Evolutionary conservation across 2,888 invertebrate genomes (phyloP), one percentile per base, ranked within the genome.

Genomic region (Tethea ocularis): DNA sequence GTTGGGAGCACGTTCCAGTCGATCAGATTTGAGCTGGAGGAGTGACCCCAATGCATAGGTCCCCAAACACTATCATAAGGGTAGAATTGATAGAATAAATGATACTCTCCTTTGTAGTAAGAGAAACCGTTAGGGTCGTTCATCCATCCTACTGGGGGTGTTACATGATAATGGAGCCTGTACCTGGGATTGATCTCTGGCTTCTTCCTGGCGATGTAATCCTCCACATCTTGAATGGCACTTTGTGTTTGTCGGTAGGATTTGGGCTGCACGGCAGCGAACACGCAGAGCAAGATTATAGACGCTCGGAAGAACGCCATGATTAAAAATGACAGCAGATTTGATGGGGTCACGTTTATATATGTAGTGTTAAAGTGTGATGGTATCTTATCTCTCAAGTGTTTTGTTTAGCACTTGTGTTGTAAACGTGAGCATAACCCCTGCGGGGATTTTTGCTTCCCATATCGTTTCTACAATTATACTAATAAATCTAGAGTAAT

Each of bases 121-220:
- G 92, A 88, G 71, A 94, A 91, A 8, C 94, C 94, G 62, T 94
- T 94, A 0, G 94, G 94, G 60, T 94, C 94, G 68, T 94, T 94
- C 76, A 94, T 90, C 94, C 94, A 94, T 15, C 94, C 94, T 0
- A 91, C 89, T 0, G 91, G 93, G 0, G 88, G 87, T 0, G 82
- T 75, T 3, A 91, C 80, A 64, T 93, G 93, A 62, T 91, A 93
- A 2, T 84, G 84, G 5, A 83, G 78, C 61, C 88, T 78, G 64
- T 83, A 93, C 24, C 90, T 78, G 1, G 77, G 83, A 57, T 89
- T 87, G 8, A 93, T 84, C 8, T 87, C 81, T 5, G 66, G 55
- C 59, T 77, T 84, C 63, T 86, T 88, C 8, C 74, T 71, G 55
- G 77, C 68, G 41, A 92, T 89, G 54, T 91, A 91, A 17, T 83